Percentiles rank a stretch among this genome's conserved stretches.
These are phyloP conservation scores for Mylabris phalerata DNA, from an alignment of 1,140 invertebrate genomes.

Conservation along the genomic window DNA sequence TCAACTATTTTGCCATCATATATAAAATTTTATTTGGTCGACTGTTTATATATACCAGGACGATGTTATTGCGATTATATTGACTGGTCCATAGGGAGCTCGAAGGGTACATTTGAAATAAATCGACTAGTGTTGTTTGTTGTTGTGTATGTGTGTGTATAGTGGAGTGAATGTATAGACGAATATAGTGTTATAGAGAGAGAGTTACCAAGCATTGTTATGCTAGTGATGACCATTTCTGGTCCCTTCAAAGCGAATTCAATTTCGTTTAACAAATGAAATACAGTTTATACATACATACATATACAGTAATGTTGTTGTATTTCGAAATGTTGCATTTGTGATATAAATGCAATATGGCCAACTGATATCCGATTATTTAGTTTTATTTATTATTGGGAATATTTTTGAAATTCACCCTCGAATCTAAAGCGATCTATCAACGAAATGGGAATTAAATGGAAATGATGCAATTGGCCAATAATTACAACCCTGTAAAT, in stretches of 20 bases:
- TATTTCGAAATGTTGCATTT: too few relatives aligned
- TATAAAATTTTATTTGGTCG: conserved; percentile 21
- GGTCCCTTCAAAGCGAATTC: conserved; percentile 34
- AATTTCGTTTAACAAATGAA: conserved; percentile 31
- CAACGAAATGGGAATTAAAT: too few relatives aligned
- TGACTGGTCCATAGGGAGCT: conserved; percentile 40
- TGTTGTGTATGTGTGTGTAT: conserved; percentile 1
- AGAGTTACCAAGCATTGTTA: conserved; percentile 29
- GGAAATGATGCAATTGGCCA: too few relatives aligned
- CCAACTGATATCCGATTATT: too few relatives aligned
- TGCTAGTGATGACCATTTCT: conserved; percentile 34
- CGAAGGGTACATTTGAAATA: conserved; percentile 36
- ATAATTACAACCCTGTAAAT: too few relatives aligned
- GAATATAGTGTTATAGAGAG: too few relatives aligned
- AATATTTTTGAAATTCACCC: too few relatives aligned
- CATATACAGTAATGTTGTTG: too few relatives aligned
- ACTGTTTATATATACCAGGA: conserved; percentile 25
- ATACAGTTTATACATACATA: conserved; percentile 1
- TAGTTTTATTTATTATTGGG: too few relatives aligned
- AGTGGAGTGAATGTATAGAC: conserved; percentile 16
- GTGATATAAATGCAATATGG: too few relatives aligned
- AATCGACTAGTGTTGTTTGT: conserved; percentile 35
- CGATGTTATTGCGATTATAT: conserved; percentile 42
- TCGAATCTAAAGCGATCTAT: too few relatives aligned
- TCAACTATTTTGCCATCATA: too few relatives aligned